phyloP scores from a whole-genome alignment of 2,113 vertebrate species.

The Anoura caudifer region DNA sequence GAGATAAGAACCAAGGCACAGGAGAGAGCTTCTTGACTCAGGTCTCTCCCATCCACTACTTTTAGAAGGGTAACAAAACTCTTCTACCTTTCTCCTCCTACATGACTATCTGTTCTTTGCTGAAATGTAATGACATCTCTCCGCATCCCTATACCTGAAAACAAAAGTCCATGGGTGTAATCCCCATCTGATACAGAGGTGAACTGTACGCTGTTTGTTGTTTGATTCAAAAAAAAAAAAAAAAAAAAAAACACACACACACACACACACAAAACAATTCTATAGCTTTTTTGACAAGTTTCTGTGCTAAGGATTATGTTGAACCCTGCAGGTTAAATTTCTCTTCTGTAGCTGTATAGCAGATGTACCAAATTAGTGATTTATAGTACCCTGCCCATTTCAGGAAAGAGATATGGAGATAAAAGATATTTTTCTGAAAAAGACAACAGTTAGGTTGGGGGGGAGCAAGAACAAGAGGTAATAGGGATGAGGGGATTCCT shows the following conservation, averaged over 20 bases:
- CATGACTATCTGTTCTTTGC: neutral
- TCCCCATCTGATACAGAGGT: neutral
- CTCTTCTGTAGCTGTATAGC: neutral
- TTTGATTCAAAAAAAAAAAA: slow-evolving; percentile 41
- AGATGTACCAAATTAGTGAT: neutral
- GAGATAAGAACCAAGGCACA: too few species aligned
- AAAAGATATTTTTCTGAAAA: neutral
- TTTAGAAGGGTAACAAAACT: too few species aligned
- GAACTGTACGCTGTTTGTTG: neutral
- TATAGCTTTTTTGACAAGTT: slow-evolving; percentile 25
- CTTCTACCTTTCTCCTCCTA: neutral
- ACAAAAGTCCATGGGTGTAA: neutral
- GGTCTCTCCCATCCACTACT: too few species aligned
- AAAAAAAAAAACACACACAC: too few species aligned
- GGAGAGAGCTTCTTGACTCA: too few species aligned
- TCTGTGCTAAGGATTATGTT: slow-evolving; percentile 33
- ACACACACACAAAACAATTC: too few species aligned
- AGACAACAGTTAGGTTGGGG: neutral
- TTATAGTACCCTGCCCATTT: neutral
- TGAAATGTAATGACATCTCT: neutral
- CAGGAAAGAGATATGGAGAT: neutral
- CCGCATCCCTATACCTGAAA: neutral
- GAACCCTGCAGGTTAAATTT: slow-evolving; percentile 58
- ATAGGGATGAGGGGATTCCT: neutral
- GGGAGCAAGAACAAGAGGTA: neutral